Base-by-base conservation (phyloP, 2,113 vertebrate species). In the Rhea americana region DNA sequence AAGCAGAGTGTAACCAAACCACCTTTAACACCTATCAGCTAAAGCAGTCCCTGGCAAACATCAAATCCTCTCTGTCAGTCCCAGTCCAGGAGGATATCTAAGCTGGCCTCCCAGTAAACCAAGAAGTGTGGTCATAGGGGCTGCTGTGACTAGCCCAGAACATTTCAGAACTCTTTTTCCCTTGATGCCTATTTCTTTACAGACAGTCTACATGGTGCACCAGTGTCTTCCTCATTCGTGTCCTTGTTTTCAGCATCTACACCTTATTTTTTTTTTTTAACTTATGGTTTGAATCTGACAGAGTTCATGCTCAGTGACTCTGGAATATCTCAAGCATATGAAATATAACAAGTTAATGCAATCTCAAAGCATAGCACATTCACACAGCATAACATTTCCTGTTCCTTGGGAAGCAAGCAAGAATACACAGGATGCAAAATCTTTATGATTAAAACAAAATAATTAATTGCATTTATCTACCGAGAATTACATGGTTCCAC, bases 261-360 rank as follows among this genome's bases (percentile, higher is more conserved):
- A 68, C 45, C 39, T 72, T 59, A 25, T 87, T 70, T 90, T 93
- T 82, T 80, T 82, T 80, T 82, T 91, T 74, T 84, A 48, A 47
- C 25, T n/a, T 89, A 61, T 68, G 56, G 68, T 61, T 90, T 82
- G 35, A 93, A 55, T 56, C 68, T 56, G 30, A 11, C 20, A 76
- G n/a, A 43, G 72, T n/a, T 93, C n/a, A 3, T 95, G 81, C 71
- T 91, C 77, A 87, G 78, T 37, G 87, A 93, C 47, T 93, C 67
- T 81, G 85, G 89, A 78, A 24, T 48, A 74, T 13, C 45, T 80
- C 45, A 61, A 90, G 82, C 93, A 58, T 13, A 74, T 58, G 67
- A 93, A 93, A 93, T 50, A 21, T 3, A 21, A 56, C 76, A 16
- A 94, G 91, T 53, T 71, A 47, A 70, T 76, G 26, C 68, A 75